phyloP scores from a whole-genome alignment of 2,888 invertebrate species.

The Brachyopa scutellaris region DNA sequence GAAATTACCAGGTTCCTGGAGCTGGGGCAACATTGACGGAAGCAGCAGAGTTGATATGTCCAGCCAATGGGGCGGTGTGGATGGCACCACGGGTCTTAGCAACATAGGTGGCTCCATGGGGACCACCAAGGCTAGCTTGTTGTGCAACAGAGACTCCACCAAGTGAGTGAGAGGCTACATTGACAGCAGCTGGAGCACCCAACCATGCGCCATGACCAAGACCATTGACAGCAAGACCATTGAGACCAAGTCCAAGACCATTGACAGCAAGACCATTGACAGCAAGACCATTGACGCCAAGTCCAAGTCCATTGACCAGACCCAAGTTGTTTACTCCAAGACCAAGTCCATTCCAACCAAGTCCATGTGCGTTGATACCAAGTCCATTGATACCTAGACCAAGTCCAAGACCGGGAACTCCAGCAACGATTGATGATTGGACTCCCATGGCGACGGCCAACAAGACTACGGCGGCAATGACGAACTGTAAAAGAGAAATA shows the following conservation, averaged over 20 bases:
- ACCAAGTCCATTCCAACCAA: constrained; percentile 74
- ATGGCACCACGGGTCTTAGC: constrained; percentile 78
- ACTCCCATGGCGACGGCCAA: constrained; percentile 79
- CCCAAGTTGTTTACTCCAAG: constrained; percentile 63
- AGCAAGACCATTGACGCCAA: constrained; percentile 12
- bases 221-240: constrained; percentile 15
- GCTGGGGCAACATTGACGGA: constrained; percentile 78
- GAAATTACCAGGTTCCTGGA: constrained; percentile 75
- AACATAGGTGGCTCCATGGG: constrained; percentile 77
- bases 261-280: constrained; percentile 18
- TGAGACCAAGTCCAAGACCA: constrained; percentile 72
- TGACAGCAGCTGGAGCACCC: constrained; percentile 47
- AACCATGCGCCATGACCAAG: constrained; percentile 54
- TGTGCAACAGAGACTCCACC: constrained; percentile 74
- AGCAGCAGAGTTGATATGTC: constrained; percentile 78
- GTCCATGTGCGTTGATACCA: background rate
- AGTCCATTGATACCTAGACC: constrained; percentile 76
- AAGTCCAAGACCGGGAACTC: constrained; percentile 16
- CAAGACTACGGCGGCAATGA: constrained; percentile 76
- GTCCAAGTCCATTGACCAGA: constrained; percentile 47
- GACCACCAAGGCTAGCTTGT: constrained; percentile 79
- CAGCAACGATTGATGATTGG: constrained; percentile 78
- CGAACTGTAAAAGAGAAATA: constrained; percentile 74
- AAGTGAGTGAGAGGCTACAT: constrained; percentile 55
- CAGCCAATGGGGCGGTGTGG: constrained; percentile 78